Conservation (phyloP, 2,888 invertebrate genomes). For the Tetramorium bicarinatum region DNA sequence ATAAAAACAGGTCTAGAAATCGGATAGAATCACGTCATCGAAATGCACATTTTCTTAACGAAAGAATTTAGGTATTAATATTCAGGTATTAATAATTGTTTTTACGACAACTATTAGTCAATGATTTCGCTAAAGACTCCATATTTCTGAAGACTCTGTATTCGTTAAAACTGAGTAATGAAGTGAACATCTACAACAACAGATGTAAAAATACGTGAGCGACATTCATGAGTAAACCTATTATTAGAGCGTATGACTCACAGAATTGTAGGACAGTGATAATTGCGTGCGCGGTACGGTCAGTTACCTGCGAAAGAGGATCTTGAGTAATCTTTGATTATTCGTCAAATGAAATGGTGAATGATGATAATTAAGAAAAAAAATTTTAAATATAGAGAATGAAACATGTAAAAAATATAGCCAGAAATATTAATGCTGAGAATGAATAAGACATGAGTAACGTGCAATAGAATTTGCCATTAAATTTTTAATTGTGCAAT, state of each 20-base stretch:
- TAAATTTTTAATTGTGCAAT: not conserved
- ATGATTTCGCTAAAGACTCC: not conserved
- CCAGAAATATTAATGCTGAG: not conserved
- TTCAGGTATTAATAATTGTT: not conserved
- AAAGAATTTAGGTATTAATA: not conserved
- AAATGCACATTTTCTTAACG: not conserved
- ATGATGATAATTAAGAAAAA: not conserved
- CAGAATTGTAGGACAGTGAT: constrained; percentile 17
- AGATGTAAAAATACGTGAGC: constrained; percentile 4
- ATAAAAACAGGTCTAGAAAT: not conserved
- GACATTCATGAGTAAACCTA: constrained; percentile 21
- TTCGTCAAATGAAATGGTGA: not conserved
- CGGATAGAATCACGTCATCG: not conserved
- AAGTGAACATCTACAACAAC: not conserved
- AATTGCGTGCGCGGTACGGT: not conserved
- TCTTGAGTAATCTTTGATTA: not conserved
- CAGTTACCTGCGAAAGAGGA: constrained; percentile 24
- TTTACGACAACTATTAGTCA: not conserved
- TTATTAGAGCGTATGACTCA: constrained; percentile 33
- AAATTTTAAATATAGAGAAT: constrained; percentile 1
- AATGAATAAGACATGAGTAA: not conserved
- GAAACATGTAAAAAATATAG: not conserved
- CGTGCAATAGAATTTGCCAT: not conserved
- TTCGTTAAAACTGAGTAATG: not conserved
- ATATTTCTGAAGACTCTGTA: no score